Evolutionary conservation across 2,888 invertebrate species (phyloP), one percentile per base, ranked within the genome.

Genomic region (Agrotis clavis): DNA sequence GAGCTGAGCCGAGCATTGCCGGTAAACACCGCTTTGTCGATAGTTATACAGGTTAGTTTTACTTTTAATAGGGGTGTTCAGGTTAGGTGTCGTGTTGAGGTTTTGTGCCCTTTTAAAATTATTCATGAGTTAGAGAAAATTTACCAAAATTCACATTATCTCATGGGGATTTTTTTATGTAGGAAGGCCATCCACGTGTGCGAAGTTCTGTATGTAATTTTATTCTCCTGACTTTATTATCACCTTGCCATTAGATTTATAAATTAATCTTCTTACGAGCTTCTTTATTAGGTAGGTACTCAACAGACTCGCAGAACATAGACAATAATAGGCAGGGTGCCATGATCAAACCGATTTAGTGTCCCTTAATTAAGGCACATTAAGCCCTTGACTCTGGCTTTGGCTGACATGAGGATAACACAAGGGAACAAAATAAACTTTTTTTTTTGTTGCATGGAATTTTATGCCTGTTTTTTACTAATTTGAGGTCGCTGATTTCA

Each of bases 1-100:
- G 90, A 93, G 88, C 76, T 82, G 92, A 93, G 87, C 90, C 87
- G 86, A 83, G 88, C 80, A 85, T 88, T 89, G 86, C 87, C 67
- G 66, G 83, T 88, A 90, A 91, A 89, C 88, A 90, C 86, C 79
- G 86, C 83, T 85, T 83, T 86, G 86, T 25, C 74, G 71, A 82
- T 86, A 83, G 87, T 86, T 86, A 74, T 83, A 59, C 56, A 75
- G 79, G 79, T 78, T 85, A 83, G 85, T 85, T 85, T 82, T 82
- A 87, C 86, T 82, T 84, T 70, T 73, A 82, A 77, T 75, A 50
- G 71, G 56, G 50, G 63, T 68, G 71, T 73, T 78, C 57, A 77
- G 72, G 62, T 68, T 59, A 48, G 71, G 48, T 47, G 65, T 69
- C 47, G 21, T 14, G 57, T 65, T 63, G 11, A 18, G 13, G 21